Evolutionary conservation across 1,140 invertebrate species (phyloP).

Genomic region (Halotydeus destructor): DNA sequence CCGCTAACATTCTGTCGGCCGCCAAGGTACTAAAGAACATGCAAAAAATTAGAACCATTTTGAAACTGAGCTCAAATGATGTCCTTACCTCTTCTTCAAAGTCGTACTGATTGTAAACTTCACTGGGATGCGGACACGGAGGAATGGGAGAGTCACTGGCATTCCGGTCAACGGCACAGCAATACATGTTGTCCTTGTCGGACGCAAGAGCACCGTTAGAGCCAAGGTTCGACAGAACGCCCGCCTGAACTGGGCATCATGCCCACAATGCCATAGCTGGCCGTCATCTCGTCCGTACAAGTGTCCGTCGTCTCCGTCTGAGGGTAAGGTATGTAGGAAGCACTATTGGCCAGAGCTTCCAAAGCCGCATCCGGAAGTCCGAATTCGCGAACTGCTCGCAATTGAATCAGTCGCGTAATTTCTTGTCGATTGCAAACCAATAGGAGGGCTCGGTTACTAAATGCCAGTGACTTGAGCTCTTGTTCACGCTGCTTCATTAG

Average conservation of each 20-base stretch:
- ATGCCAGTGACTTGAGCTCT: slow-evolving; percentile 54
- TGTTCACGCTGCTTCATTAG: slow-evolving; percentile 65
- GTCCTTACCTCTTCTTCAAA: too few species aligned
- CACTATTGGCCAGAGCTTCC: slow-evolving; percentile 37
- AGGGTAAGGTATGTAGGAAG: neutral
- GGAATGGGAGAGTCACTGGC: too few species aligned
- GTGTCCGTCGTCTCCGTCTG: neutral
- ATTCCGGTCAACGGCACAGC: too few species aligned
- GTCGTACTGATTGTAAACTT: too few species aligned
- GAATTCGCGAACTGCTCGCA: slow-evolving; percentile 76
- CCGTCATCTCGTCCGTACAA: neutral
- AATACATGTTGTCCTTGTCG: too few species aligned
- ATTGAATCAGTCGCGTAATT: slow-evolving; percentile 51
- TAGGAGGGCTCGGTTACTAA: slow-evolving; percentile 48
- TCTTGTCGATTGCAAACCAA: slow-evolving; percentile 51
- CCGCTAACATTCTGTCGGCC: too few species aligned
- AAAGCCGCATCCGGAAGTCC: slow-evolving; percentile 76
- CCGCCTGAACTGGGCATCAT: neutral
- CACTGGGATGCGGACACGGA: too few species aligned
- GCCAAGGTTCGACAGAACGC: too few species aligned
- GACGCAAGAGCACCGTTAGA: too few species aligned
- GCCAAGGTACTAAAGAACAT: too few species aligned
- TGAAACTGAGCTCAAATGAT: too few species aligned
- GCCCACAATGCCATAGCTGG: neutral
- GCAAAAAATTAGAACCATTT: too few species aligned